Evolutionary conservation across 2,888 invertebrate species (phyloP), one percentile per base, ranked within the genome.

Genomic region (Steinernema carpocapsae): DNA sequence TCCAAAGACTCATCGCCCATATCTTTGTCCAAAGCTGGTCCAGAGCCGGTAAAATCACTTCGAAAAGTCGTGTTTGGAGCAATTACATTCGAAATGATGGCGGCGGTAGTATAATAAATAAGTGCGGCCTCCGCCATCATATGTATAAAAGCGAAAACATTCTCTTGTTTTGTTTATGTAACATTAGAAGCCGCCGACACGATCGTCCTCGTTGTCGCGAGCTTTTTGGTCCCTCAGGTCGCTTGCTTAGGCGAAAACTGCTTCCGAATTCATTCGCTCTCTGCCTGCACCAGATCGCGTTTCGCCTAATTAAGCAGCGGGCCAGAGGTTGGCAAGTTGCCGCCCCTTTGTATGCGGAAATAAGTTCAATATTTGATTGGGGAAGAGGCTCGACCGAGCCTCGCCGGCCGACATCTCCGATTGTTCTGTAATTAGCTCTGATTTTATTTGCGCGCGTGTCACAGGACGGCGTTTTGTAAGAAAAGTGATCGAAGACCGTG

Each of bases 81-180:
- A 64, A 64, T 64, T 64, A 64, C 64, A 64, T 64, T 32, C 64
- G 32, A 32, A 64, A 64, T 64, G 64, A 64, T 64, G 64, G 64
- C 64, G 22, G 64, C 64, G 64, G 64, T 64, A 64, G 64, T 64
- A 64, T 64, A 64, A 64, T 64, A 64, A 64, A 64, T 64, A 64
- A 64, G 64, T 64, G 64, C 64, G 64, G 64, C 64, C 64, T 64
- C 32, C 48, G 48, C 48, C 32, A 64, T 64, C 64, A 64, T 64
- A 64, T 64, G 64, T 64, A 64, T 64, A 64, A 32, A 37, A 64
- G 64, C 32, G 64, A 64, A 64, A 64, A 64, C 64, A 64, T 64
- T 64, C 64, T 17, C 64, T 64, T 64, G 64, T 64, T 64, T 64
- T 64, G 64, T 64, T 64, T 64, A 64, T 64, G 64, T 64, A 64